phyloP scores from a whole-genome alignment of 2,113 vertebrate genomes.

The Thalassoma bifasciatum region DNA sequence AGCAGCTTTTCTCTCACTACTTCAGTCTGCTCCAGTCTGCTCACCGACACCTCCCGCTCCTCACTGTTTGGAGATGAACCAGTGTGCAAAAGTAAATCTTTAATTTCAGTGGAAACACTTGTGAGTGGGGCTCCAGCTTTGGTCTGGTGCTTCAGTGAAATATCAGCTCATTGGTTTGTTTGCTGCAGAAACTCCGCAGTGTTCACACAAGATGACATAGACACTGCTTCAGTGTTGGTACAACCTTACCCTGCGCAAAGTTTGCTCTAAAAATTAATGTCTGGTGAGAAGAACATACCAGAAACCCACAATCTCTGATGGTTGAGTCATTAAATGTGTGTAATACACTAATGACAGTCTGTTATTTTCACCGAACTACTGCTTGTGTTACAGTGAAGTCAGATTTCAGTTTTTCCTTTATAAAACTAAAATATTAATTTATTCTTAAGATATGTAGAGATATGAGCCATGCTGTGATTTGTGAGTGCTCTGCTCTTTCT shows the following conservation, averaged over 20 bases:
- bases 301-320: no score
- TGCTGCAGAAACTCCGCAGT: neutral
- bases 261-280: no score
- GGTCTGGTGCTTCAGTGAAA: neutral
- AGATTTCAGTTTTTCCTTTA: no score
- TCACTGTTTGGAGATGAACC: neutral
- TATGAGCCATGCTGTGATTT: no score
- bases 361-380: neutral
- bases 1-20: neutral
- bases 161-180: neutral
- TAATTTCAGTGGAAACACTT: neutral
- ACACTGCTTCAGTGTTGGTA: neutral
- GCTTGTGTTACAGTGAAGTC: neutral
- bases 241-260: neutral
- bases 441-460: no score
- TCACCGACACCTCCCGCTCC: neutral
- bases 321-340: no score
- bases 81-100: constrained; percentile 1
- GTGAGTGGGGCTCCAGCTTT: neutral
- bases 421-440: no score
- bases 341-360: neutral
- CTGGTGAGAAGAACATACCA: neutral
- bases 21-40: constrained; percentile 3
- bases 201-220: neutral
- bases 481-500: no score